Conservation (phyloP, 2,113 vertebrate species). For the Dissostichus mawsoni region DNA sequence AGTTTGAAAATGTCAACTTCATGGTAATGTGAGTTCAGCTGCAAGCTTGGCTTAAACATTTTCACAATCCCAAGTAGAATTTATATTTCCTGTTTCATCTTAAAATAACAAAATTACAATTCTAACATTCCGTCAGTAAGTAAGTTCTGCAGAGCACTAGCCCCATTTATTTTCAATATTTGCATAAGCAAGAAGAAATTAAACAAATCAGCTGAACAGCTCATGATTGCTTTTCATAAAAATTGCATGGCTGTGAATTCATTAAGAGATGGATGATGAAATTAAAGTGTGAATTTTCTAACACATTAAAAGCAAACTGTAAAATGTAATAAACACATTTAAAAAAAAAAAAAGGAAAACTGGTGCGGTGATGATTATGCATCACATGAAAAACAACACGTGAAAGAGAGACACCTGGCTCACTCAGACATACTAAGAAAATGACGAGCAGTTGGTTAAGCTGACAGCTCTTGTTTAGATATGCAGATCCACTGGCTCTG, state of each 20-base stretch:
- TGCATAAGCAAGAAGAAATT: too few species aligned
- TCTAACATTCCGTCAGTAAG: too few species aligned
- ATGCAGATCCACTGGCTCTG: slow-evolving; percentile 39
- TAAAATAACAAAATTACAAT: too few species aligned
- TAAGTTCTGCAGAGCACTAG: too few species aligned
- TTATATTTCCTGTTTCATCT: too few species aligned
- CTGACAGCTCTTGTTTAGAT: slow-evolving; percentile 50
- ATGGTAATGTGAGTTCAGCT: not conserved
- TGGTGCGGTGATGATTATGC: not conserved
- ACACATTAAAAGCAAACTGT: not conserved
- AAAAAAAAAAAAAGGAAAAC: not conserved
- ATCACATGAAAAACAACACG: not conserved
- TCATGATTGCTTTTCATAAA: slow-evolving; percentile 1
- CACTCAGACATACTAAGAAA: slow-evolving; percentile 26
- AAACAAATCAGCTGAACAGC: not conserved
- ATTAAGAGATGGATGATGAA: not conserved
- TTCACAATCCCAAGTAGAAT: not conserved
- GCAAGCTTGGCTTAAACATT: not conserved
- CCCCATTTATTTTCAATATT: too few species aligned
- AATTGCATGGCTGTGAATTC: not conserved
- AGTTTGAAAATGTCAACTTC: not conserved
- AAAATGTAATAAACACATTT: not conserved
- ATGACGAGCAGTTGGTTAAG: slow-evolving; percentile 43
- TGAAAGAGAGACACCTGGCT: slow-evolving; percentile 5
- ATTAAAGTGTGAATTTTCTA: not conserved